Evolutionary conservation across 2,888 invertebrate species (phyloP), one percentile per base, ranked within the genome.

Genomic region (Acronicta psi): DNA sequence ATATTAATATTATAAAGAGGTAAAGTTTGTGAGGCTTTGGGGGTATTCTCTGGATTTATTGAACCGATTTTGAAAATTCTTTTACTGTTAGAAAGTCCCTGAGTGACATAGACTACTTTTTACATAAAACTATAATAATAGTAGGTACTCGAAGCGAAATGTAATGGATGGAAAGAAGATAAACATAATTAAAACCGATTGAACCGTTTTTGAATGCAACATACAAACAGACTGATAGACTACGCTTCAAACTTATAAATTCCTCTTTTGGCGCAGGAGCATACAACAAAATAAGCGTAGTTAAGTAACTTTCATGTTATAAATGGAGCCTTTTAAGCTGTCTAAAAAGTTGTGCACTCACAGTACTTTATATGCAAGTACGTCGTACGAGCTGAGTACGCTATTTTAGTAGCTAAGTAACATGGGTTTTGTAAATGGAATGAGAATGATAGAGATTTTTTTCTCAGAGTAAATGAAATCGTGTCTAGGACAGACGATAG

Each of bases 261-360:
- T 9, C 25, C 25, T 25, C 31, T 31, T 31, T 31, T 13, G 3
- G 5, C 11, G 13, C 7, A 7, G 34, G 1, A n/a, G 34, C 34
- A 6, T 34, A n/a, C n/a, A 6, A 34, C 6, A 34, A 34, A 34
- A 34, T 34, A 34, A 31, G 31, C 31, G 5, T 31, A 1, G 31
- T 25, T 25, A 25, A 13, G 31, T 11, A 11, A n/a, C 13, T 31
- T 45, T 14, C 0, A 16, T 45, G 17, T 18, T 13, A 14, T 29
- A 3, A 29, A 29, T 1, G 29, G 14, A 37, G 40, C 29, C 45
- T 36, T 59, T 42, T 37, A 66, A 41, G 40, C 36, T 31, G 34
- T 43, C 14, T 40, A 51, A 44, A 25, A 53, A 63, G 45, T 67
- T 67, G 14, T 67, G 37, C 45, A 25, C 13, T 50, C n/a, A 11